These are phyloP conservation scores for Caiman crocodilus DNA, from an alignment of 2,797 vertebrate genomes.

Conservation along the genomic window DNA sequence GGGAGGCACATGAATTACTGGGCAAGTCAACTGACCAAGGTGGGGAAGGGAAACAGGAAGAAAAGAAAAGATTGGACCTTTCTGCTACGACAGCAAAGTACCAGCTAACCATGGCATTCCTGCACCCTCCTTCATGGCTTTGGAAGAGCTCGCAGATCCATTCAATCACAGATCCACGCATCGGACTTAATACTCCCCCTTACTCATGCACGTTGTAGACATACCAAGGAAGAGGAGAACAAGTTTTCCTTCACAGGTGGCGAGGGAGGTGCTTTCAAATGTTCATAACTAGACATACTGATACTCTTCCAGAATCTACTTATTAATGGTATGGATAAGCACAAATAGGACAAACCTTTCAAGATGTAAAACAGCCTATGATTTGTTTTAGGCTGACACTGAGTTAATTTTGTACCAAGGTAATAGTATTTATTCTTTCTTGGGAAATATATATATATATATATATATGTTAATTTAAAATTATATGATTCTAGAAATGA, in stretches of 20 bases:
- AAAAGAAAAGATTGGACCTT: not conserved
- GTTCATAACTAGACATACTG: not conserved
- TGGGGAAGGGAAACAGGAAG: not conserved
- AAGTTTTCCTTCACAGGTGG: not conserved
- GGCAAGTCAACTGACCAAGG: not conserved
- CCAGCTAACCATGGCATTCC: not conserved
- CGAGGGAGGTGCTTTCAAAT: not conserved
- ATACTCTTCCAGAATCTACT: not conserved
- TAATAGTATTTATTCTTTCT: slow-evolving; percentile 22
- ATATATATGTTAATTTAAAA: slow-evolving; percentile 25
- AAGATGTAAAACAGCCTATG: not conserved
- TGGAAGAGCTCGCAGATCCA: not conserved
- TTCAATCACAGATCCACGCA: not conserved
- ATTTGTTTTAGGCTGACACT: not conserved
- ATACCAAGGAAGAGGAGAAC: not conserved
- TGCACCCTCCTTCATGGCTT: rapidly evolving
- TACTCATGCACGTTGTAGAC: not conserved
- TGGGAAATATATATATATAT: slow-evolving; percentile 33
- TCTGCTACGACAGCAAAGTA: not conserved
- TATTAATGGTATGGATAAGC: not conserved
- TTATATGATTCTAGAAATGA: slow-evolving; percentile 39
- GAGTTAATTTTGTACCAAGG: not conserved
- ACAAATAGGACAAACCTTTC: not conserved
- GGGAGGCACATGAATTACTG: not conserved
- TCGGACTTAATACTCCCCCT: not conserved